A percentile compares a stretch with the other conserved stretches of the same genome.
These are phyloP conservation scores for Melinopterus prodromus DNA, from an alignment of 2,888 invertebrate species.

Conservation along the genomic window DNA sequence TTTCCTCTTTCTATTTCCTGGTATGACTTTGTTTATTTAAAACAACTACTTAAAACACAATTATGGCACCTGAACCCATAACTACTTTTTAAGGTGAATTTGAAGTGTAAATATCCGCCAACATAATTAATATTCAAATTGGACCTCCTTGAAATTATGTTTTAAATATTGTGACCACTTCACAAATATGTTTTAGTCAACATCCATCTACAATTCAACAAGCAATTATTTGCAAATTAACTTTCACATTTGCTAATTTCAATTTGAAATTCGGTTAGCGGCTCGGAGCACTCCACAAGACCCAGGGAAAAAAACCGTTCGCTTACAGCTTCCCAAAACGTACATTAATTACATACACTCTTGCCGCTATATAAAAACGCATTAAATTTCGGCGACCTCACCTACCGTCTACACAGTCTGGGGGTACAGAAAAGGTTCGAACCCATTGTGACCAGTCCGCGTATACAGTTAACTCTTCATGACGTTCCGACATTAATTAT, in stretches of 20 bases:
- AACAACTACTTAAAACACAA: no score
- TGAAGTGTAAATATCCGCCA: no score
- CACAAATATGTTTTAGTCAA: no score
- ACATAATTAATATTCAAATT: no score
- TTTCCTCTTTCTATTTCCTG: no score
- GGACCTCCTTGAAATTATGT: no score
- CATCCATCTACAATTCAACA: not conserved
- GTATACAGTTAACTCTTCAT: not conserved
- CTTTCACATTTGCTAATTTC: not conserved
- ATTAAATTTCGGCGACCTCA: not conserved
- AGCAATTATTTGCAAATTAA: conserved; percentile 4
- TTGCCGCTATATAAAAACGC: not conserved
- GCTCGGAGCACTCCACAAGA: not conserved
- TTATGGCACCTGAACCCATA: no score
- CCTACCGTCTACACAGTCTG: not conserved
- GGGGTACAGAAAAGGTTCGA: conserved; percentile 4
- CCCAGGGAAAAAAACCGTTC: not conserved
- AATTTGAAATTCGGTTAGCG: not conserved
- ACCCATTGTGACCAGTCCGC: not conserved
- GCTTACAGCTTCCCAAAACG: not conserved
- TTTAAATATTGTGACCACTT: no score
- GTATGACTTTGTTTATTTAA: no score
- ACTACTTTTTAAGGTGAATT: no score
- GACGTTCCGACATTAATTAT: not conserved
- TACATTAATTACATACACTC: not conserved